Base-by-base conservation (phyloP, 2,888 invertebrate genomes). In the Psylliodes chrysocephalus region DNA sequence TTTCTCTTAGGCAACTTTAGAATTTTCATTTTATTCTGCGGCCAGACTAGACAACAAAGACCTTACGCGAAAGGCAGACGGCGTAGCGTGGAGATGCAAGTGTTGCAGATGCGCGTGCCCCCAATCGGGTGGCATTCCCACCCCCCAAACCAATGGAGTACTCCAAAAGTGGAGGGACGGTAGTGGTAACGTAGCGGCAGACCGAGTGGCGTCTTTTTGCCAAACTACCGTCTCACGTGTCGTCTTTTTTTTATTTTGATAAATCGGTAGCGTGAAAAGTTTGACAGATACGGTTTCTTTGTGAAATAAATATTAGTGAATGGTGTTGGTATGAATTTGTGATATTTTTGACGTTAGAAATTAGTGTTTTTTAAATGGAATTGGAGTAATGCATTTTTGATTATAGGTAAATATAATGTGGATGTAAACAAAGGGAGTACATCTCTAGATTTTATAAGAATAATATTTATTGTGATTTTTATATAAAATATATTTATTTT, bases 131-230 rank as follows among this genome's bases (percentile, higher is more conserved):
- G 19, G 30, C 17, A 28, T n/a, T 38, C 30, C 49, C 59, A 38
- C 59, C 51, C 59, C 51, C 49, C 10, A 38, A 51, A 19, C 46
- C 49, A 14, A 12, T 40, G 59, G 59, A 59, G 55, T 47, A 59
- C 59, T 59, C 59, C 59, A 49, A 40, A 47, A 59, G 51, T 49
- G 63, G 64, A 51, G 61, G 73, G 73, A 71, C 71, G 73, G 64
- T 71, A 75, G 75, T 75, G 72, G 72, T 67, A 73, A 74, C 75
- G 75, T 75, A 75, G 76, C 77, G 75, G 75, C 76, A 78, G 78
- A 78, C 78, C 60, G 73, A 70, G 74, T 75, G 77, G 75, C 77
- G 76, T 74, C 71, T 69, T 62, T 69, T 64, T 59, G 54, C 66
- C 18, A 60, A 68, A 73, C 75, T 73, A 73, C 76, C 74, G 74